These are phyloP conservation scores for Solenopsis fugax DNA, from an alignment of 1,140 invertebrate genomes.

Conservation along the genomic window DNA sequence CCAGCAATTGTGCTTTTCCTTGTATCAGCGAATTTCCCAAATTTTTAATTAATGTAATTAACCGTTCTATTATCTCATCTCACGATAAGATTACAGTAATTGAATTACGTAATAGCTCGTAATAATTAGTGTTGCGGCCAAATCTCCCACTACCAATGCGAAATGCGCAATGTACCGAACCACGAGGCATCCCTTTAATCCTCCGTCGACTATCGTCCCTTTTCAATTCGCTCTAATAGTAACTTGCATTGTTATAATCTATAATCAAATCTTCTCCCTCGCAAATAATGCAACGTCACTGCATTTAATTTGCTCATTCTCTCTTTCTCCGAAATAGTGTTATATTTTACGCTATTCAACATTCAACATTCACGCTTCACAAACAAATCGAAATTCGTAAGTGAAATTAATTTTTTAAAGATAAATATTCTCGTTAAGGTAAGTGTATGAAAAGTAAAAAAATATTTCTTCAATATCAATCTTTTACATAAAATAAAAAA, in stretches of 20 bases:
- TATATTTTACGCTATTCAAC: neutral
- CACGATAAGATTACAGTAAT: slow-evolving; percentile 83
- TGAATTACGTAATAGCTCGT: slow-evolving; percentile 80
- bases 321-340: neutral
- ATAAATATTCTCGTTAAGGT: neutral
- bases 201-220: slow-evolving; percentile 35
- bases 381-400: no score
- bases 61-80: slow-evolving; percentile 79
- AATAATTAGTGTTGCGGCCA: slow-evolving; percentile 77
- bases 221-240: slow-evolving; percentile 2
- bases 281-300: neutral
- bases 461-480: neutral
- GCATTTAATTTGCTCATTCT: neutral
- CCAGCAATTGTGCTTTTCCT: slow-evolving; percentile 80
- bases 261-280: neutral
- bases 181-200: slow-evolving; percentile 58
- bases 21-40: slow-evolving; percentile 75
- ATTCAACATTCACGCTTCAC: no score
- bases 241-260: neutral
- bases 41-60: slow-evolving; percentile 85
- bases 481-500: neutral
- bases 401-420: neutral
- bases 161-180: slow-evolving; percentile 61
- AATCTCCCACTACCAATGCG: slow-evolving; percentile 38
- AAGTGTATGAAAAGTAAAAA: neutral